A percentile compares a stretch with the other conserved stretches of the same genome.
Evolutionary conservation across 2,113 vertebrate genomes (phyloP).

Genomic region (Campylomormyrus numenius): DNA sequence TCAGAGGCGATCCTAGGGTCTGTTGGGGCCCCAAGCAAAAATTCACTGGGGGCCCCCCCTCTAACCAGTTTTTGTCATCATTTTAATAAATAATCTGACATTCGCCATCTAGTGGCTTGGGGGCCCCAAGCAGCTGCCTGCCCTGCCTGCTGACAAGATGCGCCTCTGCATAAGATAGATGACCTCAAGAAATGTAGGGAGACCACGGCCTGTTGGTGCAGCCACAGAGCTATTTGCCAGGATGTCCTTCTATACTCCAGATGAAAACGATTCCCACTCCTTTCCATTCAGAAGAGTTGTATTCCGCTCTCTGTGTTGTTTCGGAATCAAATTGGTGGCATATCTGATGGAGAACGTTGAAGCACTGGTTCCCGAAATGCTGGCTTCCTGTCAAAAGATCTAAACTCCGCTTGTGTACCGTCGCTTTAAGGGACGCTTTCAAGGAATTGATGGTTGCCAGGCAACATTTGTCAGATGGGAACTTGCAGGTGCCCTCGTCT

Average conservation of each 20-base stretch:
- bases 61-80: too few species aligned
- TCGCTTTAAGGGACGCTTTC: not conserved
- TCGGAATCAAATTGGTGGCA: not conserved
- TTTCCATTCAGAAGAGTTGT: not conserved
- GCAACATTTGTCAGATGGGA: not conserved
- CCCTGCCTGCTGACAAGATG: too few species aligned
- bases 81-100: too few species aligned
- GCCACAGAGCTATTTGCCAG: not conserved
- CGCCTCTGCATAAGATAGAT: not conserved
- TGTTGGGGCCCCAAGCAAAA: too few species aligned
- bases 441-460: not conserved
- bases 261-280: not conserved
- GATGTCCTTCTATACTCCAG: not conserved
- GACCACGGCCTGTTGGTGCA: not conserved
- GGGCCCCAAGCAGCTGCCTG: too few species aligned
- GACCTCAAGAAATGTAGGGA: not conserved
- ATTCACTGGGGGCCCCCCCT: too few species aligned
- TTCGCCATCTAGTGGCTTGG: too few species aligned
- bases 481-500: not conserved
- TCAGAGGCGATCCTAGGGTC: too few species aligned
- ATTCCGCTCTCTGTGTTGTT: not conserved
- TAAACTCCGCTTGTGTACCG: not conserved
- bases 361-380: not conserved
- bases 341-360: not conserved
- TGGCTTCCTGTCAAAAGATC: not conserved